A percentile compares a stretch with the other conserved stretches of the same genome.
These are phyloP conservation scores for Verasper variegatus DNA, from an alignment of 2,113 vertebrate species.

Conservation along the genomic window DNA sequence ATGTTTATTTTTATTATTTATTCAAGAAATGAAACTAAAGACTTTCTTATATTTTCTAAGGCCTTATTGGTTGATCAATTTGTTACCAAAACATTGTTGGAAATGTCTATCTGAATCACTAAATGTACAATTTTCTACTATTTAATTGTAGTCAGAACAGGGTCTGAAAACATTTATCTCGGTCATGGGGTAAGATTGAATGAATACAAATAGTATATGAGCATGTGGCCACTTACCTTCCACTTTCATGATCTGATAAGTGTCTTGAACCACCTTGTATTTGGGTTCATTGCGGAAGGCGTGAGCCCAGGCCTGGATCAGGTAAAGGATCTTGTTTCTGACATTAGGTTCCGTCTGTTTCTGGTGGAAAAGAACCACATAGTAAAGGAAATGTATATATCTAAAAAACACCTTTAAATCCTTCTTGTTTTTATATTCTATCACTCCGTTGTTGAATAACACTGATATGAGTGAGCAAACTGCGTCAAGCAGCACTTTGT, in stretches of 20 bases:
- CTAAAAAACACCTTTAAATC: not conserved
- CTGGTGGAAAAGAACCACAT: conserved; percentile 64
- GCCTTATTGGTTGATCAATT: not conserved
- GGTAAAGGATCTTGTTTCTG: conserved; percentile 94
- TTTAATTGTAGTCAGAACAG: too few species aligned
- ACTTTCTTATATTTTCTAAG: not conserved
- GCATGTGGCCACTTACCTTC: conserved; percentile 85
- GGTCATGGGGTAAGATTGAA: not conserved
- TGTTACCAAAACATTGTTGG: too few species aligned
- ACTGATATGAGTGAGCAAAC: not conserved
- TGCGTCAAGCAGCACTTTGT: not conserved
- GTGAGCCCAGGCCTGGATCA: conserved; percentile 98
- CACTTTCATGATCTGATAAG: conserved; percentile 99
- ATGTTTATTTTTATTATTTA: too few species aligned
- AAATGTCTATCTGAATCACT: too few species aligned
- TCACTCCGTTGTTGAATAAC: not conserved
- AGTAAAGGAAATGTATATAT: not conserved
- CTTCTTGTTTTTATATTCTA: not conserved
- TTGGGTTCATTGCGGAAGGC: conserved; percentile 98
- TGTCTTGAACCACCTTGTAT: conserved; percentile 99
- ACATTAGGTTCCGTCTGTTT: conserved; percentile 94
- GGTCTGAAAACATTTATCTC: too few species aligned
- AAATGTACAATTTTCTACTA: too few species aligned
- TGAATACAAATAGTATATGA: not conserved
- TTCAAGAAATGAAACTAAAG: not conserved